These are phyloP conservation scores for Capricornis sumatraensis DNA, from an alignment of 2,113 vertebrate genomes.

Conservation along the genomic window DNA sequence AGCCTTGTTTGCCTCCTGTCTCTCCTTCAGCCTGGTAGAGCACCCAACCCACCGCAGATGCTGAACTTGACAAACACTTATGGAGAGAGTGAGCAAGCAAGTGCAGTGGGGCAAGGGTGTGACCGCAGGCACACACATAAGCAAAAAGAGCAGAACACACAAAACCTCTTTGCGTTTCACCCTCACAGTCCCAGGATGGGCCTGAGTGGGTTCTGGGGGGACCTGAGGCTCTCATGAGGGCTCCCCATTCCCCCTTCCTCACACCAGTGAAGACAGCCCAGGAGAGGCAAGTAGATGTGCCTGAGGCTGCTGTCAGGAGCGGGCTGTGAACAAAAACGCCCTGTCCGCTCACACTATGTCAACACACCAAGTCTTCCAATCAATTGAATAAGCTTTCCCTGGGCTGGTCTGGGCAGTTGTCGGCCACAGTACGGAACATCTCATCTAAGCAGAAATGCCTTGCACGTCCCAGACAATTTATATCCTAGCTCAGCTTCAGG, in stretches of 20 bases:
- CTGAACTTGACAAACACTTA: neutral
- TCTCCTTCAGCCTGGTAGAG: neutral
- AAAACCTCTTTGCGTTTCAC: neutral
- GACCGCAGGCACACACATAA: neutral
- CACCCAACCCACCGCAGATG: fast-evolving
- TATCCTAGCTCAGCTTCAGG: neutral
- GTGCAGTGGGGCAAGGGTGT: fast-evolving
- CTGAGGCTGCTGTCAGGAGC: neutral
- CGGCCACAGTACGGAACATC: fast-evolving
- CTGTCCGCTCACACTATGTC: neutral
- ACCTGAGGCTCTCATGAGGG: neutral
- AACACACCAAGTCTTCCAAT: too few relatives aligned
- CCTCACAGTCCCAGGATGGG: neutral
- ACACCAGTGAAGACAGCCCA: neutral
- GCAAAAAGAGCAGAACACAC: neutral
- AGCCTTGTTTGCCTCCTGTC: neutral
- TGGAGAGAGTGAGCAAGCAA: fast-evolving
- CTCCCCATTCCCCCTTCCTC: neutral
- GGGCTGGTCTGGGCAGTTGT: neutral
- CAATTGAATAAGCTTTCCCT: neutral
- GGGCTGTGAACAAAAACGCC: neutral
- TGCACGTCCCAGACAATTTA: too few relatives aligned
- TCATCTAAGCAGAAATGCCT: neutral
- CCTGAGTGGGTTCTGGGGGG: neutral
- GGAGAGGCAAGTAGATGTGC: too few relatives aligned